These are phyloP conservation scores for Hippoglossus stenolepis DNA, from an alignment of 2,113 vertebrate species.

Conservation along the genomic window DNA sequence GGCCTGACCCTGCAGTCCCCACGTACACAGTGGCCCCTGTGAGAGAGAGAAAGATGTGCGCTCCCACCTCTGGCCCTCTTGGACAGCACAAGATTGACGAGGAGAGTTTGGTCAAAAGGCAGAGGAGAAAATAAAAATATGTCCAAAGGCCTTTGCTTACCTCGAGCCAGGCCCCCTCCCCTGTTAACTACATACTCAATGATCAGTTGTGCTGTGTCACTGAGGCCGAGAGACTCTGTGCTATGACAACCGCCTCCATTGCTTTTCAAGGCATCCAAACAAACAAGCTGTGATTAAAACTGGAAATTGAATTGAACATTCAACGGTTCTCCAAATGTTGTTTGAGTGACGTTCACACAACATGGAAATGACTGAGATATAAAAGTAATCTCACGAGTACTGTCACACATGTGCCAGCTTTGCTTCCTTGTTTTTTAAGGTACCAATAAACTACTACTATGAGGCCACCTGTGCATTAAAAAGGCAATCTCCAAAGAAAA, in stretches of 20 bases:
- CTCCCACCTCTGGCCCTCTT: conserved; percentile 72
- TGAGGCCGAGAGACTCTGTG: conserved; percentile 6
- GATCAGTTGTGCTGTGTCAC: conserved; percentile 52
- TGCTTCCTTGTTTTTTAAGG: conserved; percentile 13
- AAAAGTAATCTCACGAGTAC: neutral
- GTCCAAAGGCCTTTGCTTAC: conserved; percentile 60
- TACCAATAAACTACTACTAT: conserved; percentile 7
- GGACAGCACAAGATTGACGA: conserved; percentile 80
- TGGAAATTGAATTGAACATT: conserved; percentile 16
- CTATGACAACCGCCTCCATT: conserved; percentile 29
- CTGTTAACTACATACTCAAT: conserved; percentile 31
- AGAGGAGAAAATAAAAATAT: conserved; percentile 77
- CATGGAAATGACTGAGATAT: neutral
- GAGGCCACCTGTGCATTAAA: conserved; percentile 25
- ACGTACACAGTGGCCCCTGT: conserved; percentile 61
- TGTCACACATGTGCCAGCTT: neutral
- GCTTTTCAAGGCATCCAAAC: conserved; percentile 28
- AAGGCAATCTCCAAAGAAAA: conserved; percentile 1
- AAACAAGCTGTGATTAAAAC: conserved; percentile 47
- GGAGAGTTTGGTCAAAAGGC: conserved; percentile 71
- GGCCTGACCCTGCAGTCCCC: conserved; percentile 72
- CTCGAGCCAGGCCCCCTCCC: conserved; percentile 30
- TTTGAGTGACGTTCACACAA: too few relatives aligned
- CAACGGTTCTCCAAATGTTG: conserved; percentile 7
- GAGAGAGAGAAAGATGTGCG: conserved; percentile 63